Conservation (phyloP, 2,888 invertebrate genomes). For the Diabrotica balteata region DNA sequence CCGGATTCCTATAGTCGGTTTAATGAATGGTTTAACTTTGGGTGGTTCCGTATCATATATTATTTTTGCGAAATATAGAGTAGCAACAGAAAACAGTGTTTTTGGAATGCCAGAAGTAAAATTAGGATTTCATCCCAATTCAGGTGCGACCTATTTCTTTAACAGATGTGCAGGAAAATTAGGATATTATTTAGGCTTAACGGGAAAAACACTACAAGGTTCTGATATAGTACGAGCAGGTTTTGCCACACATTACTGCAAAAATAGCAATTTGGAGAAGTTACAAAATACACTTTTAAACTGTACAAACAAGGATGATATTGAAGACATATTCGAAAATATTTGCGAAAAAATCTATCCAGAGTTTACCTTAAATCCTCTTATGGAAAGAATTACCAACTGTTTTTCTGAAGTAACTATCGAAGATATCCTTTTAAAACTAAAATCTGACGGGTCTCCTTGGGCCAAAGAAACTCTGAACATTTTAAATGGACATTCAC, state of each 20-base stretch:
- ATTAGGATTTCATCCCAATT: conserved; percentile 96
- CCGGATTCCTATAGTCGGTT: conserved; percentile 86
- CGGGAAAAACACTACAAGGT: conserved; percentile 72
- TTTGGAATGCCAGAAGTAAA: conserved; percentile 99
- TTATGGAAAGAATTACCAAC: conserved; percentile 78
- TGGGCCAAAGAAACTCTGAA: conserved; percentile 81
- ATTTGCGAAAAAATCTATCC: conserved; percentile 61
- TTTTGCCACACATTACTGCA: conserved; percentile 89
- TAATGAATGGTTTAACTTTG: conserved; percentile 97
- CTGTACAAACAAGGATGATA: conserved; percentile 61
- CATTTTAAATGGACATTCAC: conserved; percentile 82
- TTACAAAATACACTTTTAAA: conserved; percentile 71
- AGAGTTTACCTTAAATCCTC: conserved; percentile 72
- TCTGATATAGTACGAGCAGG: conserved; percentile 86
- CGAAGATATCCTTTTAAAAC: conserved; percentile 78
- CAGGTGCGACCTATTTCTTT: conserved; percentile 91
- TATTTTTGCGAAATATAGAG: conserved; percentile 89
- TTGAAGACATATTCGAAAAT: conserved; percentile 67
- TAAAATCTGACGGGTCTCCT: conserved; percentile 80
- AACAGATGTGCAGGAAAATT: conserved; percentile 84
- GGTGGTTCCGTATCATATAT: conserved; percentile 96
- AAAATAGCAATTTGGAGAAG: conserved; percentile 68
- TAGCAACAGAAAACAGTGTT: conserved; percentile 92
- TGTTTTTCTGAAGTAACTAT: conserved; percentile 78
- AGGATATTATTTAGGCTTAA: conserved; percentile 89